phyloP scores from a whole-genome alignment of 2,888 invertebrate species.

The Margaritifera margaritifera region DNA sequence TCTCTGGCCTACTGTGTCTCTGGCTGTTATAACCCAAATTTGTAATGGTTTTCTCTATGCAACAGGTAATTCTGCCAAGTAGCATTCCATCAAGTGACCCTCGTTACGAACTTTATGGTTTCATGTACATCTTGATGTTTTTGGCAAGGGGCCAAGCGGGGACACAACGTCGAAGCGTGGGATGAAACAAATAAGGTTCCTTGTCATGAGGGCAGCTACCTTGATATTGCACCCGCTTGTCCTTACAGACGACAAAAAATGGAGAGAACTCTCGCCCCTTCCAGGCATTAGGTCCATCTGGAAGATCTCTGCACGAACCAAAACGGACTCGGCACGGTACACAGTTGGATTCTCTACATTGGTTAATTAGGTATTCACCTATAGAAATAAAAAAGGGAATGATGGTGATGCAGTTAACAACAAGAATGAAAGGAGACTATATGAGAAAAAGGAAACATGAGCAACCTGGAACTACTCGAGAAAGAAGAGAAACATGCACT shows the following conservation, averaged over 20 bases:
- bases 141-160: conserved; percentile 1
- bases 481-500: no score
- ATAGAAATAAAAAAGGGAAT: neutral
- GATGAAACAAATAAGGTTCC: conserved; percentile 29
- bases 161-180: conserved; percentile 21
- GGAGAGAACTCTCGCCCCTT: conserved; percentile 33
- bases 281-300: conserved; percentile 35
- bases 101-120: no score
- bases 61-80: no score
- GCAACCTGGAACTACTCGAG: no score
- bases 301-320: conserved; percentile 21
- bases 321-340: conserved; percentile 32
- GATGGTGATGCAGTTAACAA: no score
- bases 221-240: conserved; percentile 29
- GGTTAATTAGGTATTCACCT: conserved; percentile 39
- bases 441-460: no score
- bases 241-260: conserved; percentile 29
- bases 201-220: conserved; percentile 29
- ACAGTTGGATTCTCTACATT: conserved; percentile 29
- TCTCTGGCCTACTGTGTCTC: no score
- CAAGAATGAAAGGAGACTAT: no score
- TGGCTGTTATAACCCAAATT: no score
- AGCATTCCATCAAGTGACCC: no score
- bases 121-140: no score
- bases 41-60: no score